Evolutionary conservation across 2,797 vertebrate species (phyloP).

Genomic region (Notolabrus celidotus): DNA sequence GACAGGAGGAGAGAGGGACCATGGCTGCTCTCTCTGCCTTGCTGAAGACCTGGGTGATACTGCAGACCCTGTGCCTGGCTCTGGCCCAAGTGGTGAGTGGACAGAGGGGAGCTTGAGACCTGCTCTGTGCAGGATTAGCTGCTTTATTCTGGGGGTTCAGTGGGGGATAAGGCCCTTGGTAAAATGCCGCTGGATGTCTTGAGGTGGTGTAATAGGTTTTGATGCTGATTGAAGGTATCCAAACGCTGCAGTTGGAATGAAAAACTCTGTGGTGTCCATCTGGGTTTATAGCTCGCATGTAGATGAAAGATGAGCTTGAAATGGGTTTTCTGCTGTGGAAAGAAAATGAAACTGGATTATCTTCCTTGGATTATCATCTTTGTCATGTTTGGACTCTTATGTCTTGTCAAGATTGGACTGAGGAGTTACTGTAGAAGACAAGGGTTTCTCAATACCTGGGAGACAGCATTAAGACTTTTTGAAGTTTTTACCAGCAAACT

Average conservation of each 20-base stretch:
- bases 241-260: slow-evolving; percentile 9
- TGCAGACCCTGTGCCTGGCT: slow-evolving; percentile 89
- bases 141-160: slow-evolving; percentile 39
- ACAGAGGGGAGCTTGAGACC: slow-evolving; percentile 39
- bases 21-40: slow-evolving; percentile 84
- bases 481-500: slow-evolving; percentile 4
- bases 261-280: background rate
- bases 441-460: slow-evolving; percentile 17
- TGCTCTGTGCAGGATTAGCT: slow-evolving; percentile 32
- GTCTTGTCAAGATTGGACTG: slow-evolving; percentile 18
- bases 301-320: slow-evolving; percentile 21
- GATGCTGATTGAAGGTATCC: slow-evolving; percentile 21
- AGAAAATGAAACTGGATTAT: slow-evolving; percentile 33
- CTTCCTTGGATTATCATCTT: slow-evolving; percentile 51
- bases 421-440: background rate
- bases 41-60: slow-evolving; percentile 85
- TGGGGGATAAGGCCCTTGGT: slow-evolving; percentile 24
- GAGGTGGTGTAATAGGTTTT: slow-evolving; percentile 10
- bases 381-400: slow-evolving; percentile 33
- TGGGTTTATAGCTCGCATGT: slow-evolving; percentile 11
- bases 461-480: background rate
- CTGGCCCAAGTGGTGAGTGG: slow-evolving; percentile 96
- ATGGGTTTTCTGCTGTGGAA: slow-evolving; percentile 31
- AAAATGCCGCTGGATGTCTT: slow-evolving; percentile 26
- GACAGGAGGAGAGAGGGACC: slow-evolving; percentile 70